Evolutionary conservation across 1,140 invertebrate genomes (phyloP), one percentile per base, ranked within the genome.

Genomic region (Antheraea mylitta): DNA sequence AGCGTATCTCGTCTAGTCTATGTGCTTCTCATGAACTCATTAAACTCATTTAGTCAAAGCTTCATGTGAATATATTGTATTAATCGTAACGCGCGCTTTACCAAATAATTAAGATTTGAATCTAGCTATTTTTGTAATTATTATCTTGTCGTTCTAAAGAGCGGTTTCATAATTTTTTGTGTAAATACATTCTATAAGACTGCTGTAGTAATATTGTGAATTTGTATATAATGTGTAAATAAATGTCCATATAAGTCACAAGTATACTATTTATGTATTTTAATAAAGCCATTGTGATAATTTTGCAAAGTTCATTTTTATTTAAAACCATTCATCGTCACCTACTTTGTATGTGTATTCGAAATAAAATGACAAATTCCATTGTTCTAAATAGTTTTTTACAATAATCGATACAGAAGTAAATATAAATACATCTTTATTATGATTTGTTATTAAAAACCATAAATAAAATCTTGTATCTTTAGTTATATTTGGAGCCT

Each of bases 261-360:
- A 85, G 87, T 91, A 92, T 92, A 92, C 87, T 92, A 92, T 92
- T 92, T 92, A 92, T 92, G 87, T 92, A 92, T 85, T 89, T 92
- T 90, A 92, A 92, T 92, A 92, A 92, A 92, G 87, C 88, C 87
- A 92, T 90, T 92, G 90, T 92, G 89, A 92, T 92, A 92, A 92
- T 92, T 92, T 90, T 90, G 83, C 86, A 89, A 85, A 89, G 72
- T 68, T 64, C 67, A 81, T 82, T 80, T 85, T 86, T 80, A 74
- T 79, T 76, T 86, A 83, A 74, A 58, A 65, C 66, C 38, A 48
- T 19, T 66, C 18, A 16, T 53, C 45, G 1, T 53, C 13, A 16
- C 11, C 13, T 53, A 48, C 13, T 53, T n/a, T 53, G n/a, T n/a
- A n/a, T n/a, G n/a, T n/a, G n/a, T n/a, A n/a, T n/a, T n/a, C n/a